These are phyloP conservation scores for Atrina japonica DNA, from an alignment of 2,888 invertebrate species.

Conservation along the genomic window DNA sequence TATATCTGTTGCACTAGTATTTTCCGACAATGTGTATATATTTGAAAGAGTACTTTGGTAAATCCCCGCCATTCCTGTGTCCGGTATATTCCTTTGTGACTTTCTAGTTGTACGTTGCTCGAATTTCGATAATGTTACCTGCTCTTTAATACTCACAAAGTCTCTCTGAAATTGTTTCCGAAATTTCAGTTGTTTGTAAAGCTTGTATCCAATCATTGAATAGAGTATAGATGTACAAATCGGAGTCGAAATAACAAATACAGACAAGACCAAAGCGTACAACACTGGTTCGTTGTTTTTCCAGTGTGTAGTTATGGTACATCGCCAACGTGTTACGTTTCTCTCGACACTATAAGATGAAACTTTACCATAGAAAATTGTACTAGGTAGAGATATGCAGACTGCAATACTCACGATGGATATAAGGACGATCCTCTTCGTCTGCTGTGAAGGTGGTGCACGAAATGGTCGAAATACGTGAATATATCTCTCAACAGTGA, in stretches of 20 bases:
- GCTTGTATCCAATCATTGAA: conserved; percentile 18
- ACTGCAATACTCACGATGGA: conserved; percentile 2
- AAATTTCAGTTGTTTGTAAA: conserved; percentile 15
- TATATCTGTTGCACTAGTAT: no score
- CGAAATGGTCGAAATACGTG: conserved; percentile 11
- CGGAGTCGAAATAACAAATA: conserved; percentile 8
- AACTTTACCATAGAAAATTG: conserved; percentile 15
- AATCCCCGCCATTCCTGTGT: no score
- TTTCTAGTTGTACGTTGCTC: no score
- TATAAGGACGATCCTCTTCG: neutral
- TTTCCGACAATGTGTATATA: no score
- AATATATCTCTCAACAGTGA: conserved; percentile 19
- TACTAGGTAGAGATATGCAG: neutral
- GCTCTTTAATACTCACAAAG: no score
- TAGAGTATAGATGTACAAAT: conserved; percentile 7
- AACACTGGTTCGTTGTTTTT: conserved; percentile 14
- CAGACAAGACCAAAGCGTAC: conserved; percentile 9
- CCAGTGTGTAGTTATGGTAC: conserved; percentile 3
- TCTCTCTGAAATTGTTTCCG: conserved; percentile 13
- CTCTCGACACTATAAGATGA: conserved; percentile 6
- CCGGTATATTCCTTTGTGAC: no score
- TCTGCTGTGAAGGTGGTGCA: neutral
- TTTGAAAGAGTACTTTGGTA: no score
- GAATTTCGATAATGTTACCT: no score
- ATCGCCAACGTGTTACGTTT: conserved; percentile 16